phyloP scores from a whole-genome alignment of 2,888 invertebrate species.

The Siphlonurus alternatus region DNA sequence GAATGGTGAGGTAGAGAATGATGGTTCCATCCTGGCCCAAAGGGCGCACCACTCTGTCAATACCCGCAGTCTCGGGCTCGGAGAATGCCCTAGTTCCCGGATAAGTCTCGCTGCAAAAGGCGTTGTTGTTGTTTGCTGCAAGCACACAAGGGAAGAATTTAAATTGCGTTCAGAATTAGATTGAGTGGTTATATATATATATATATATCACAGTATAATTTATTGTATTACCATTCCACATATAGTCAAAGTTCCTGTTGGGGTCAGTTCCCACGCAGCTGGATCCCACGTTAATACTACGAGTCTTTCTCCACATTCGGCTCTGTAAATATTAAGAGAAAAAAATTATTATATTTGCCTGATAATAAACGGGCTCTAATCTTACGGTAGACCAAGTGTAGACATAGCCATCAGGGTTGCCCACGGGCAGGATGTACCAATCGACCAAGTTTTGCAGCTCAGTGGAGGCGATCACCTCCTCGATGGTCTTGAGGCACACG shows the following conservation, averaged over 20 bases:
- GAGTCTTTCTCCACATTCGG: conserved; percentile 30
- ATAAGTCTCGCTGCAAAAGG: not conserved
- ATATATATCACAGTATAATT: too few species aligned
- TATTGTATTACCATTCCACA: conserved; percentile 23
- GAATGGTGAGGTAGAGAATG: not conserved
- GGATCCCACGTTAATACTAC: conserved; percentile 14
- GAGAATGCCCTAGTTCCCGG: not conserved
- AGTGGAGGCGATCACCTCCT: not conserved
- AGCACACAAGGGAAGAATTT: too few species aligned
- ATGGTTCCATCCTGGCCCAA: not conserved
- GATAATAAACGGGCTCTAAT: not conserved
- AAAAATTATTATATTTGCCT: not conserved
- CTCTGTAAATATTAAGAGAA: conserved; percentile 19
- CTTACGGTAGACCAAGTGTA: conserved; percentile 18
- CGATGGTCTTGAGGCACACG: not conserved
- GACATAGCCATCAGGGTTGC: conserved; percentile 29
- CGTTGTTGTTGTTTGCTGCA: not conserved
- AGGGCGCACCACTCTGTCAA: not conserved
- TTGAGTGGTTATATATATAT: too few species aligned
- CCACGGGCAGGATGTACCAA: conserved; percentile 27
- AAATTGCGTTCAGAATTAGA: too few species aligned
- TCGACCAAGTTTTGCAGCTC: conserved; percentile 17
- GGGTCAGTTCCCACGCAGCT: conserved; percentile 18
- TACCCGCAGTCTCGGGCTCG: not conserved
- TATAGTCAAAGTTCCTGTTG: conserved; percentile 25